These are phyloP conservation scores for Nymphalis c-album DNA, from an alignment of 2,888 invertebrate species.

Conservation along the genomic window DNA sequence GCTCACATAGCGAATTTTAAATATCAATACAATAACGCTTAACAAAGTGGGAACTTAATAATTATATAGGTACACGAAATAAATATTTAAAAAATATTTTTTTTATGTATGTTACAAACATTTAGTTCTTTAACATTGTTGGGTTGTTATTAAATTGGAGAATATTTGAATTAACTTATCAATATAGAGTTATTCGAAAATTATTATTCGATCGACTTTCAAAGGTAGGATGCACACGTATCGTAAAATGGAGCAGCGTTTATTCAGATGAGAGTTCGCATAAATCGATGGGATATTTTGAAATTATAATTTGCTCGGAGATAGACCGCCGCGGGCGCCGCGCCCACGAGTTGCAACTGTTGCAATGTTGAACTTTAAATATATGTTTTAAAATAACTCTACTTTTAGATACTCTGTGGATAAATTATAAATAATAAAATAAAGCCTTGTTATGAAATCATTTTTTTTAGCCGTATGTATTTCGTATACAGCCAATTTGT, in stretches of 20 bases:
- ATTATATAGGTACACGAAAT: too few relatives aligned
- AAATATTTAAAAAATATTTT: too few relatives aligned
- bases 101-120: too few relatives aligned
- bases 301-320: conserved; percentile 79
- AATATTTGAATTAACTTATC: not conserved
- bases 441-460: not conserved
- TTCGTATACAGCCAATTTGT: too few relatives aligned
- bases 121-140: too few relatives aligned
- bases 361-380: conserved; percentile 17
- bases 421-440: not conserved
- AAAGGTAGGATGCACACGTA: conserved; percentile 36
- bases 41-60: too few relatives aligned
- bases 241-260: conserved; percentile 68
- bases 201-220: conserved; percentile 21
- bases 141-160: too few relatives aligned
- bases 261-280: conserved; percentile 75
- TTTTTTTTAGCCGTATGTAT: too few relatives aligned
- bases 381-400: conserved; percentile 7
- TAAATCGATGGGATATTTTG: conserved; percentile 77
- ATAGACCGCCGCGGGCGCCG: conserved; percentile 73
- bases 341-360: conserved; percentile 56
- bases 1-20: too few relatives aligned
- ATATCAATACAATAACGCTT: too few relatives aligned
- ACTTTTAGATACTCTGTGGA: not conserved
- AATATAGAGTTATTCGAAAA: not conserved